Base-by-base conservation (phyloP, 1,140 invertebrate genomes). In the Temnothorax curvispinosus region DNA sequence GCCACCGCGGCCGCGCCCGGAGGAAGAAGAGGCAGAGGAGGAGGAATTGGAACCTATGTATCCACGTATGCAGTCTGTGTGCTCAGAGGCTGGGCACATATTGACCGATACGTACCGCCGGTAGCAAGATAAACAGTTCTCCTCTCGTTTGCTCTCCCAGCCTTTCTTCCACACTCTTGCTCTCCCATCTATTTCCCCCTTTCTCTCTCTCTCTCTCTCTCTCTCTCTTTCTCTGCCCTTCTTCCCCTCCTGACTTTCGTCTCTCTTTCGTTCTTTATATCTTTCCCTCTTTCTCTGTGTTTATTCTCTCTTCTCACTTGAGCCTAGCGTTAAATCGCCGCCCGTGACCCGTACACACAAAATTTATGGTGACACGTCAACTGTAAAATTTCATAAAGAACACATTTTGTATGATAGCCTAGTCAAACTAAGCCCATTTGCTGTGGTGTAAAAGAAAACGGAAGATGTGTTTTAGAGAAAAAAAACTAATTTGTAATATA, bases 91-190 rank as follows among this genome's bases (percentile, higher is more conserved):
- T 94, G 92, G 91, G 92, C 91, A 94, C 92, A 94, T 94, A 94
- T 94, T 94, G 93, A 94, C 93, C 92, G 91, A 93, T 93, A 93
- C 93, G 93, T 94, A 94, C 92, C 82, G 89, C 93, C 91, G 89
- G 93, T 94, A 93, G 93, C 92, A 94, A 93, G 92, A 94, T 92
- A 93, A 93, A 94, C 92, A 94, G 86, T 90, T 90, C 89, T 90
- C 90, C 90, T 88, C 90, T 75, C 87, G 65, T 88, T 85, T 76
- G 62, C 56, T 84, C 71, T 77, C 69, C 87, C 50, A 18, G 27
- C 32, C 58, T 72, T 69, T 87, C 78, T 84, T 72, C 44, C 60
- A 47, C 41, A n/a, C 60, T 84, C 54, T 74, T 27, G 6, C 38
- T 74, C 38, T 47, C 9, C n/a, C 56, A 0, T 47, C 41, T 38